Evolutionary conservation across 1,140 invertebrate species (phyloP).

Genomic region (Brachionus calyciflorus): DNA sequence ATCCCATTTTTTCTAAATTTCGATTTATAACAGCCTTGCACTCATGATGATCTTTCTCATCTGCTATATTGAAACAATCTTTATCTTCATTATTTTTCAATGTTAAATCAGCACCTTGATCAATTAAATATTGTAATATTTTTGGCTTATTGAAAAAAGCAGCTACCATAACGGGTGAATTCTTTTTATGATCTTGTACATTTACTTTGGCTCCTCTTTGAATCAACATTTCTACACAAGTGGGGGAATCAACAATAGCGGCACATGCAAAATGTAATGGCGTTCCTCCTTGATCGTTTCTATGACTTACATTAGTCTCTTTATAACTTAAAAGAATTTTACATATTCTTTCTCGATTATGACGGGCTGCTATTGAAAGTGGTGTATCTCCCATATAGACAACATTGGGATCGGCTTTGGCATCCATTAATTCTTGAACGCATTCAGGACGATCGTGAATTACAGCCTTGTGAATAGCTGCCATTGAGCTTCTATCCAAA

Average conservation of each 20-base stretch:
- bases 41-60: conserved; percentile 47
- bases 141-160: conserved; percentile 47
- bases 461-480: conserved; percentile 47
- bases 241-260: conserved; percentile 31
- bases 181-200: conserved; percentile 29
- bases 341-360: conserved; percentile 40
- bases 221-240: conserved; percentile 33
- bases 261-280: conserved; percentile 47
- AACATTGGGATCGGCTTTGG: conserved; percentile 46
- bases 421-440: conserved; percentile 42
- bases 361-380: conserved; percentile 45
- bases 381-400: conserved; percentile 46
- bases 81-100: conserved; percentile 47
- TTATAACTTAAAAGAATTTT: conserved; percentile 27
- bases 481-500: conserved; percentile 42
- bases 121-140: conserved; percentile 43
- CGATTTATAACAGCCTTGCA: neutral
- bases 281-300: conserved; percentile 47
- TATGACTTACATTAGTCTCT: conserved; percentile 46
- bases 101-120: conserved; percentile 20
- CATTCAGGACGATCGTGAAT: conserved; percentile 47
- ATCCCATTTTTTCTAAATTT: conserved; percentile 21
- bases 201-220: conserved; percentile 43
- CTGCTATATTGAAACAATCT: conserved; percentile 16
- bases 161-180: conserved; percentile 46